Conservation (phyloP, 1,140 invertebrate species). For the Zeugodacus cucurbitae region DNA sequence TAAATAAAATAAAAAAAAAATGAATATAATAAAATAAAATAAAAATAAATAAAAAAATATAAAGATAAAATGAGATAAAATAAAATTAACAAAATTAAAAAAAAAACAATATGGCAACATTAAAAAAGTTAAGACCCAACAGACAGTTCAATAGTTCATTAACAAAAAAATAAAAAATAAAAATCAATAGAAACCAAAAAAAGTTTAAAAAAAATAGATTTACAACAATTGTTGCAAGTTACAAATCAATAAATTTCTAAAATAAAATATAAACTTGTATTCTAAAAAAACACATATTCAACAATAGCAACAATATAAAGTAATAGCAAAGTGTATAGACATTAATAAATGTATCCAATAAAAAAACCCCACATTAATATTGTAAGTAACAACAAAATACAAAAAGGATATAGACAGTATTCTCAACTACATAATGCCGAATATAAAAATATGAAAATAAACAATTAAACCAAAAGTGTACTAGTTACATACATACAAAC, state of each 20-base stretch:
- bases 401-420: constrained; percentile 37
- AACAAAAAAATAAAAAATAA: constrained; percentile 39
- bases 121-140: neutral
- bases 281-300: constrained; percentile 22
- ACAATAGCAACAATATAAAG: constrained; percentile 5
- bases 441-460: neutral
- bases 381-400: neutral
- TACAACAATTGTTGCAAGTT: neutral
- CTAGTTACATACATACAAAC: constrained; percentile 3
- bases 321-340: neutral
- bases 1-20: neutral
- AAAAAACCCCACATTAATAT: neutral
- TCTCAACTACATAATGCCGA: neutral
- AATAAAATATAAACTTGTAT: constrained; percentile 15
- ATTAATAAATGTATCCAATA: neutral
- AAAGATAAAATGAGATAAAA: neutral
- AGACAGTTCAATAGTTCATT: neutral
- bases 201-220: neutral
- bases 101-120: no score
- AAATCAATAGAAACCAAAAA: neutral
- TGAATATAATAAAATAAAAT: no score
- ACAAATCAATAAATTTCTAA: neutral
- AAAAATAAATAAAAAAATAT: neutral
- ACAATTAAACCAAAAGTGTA: neutral
- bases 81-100: no score